Evolutionary conservation across 2,888 invertebrate species (phyloP).

Genomic region (Synergus itoensis): DNA sequence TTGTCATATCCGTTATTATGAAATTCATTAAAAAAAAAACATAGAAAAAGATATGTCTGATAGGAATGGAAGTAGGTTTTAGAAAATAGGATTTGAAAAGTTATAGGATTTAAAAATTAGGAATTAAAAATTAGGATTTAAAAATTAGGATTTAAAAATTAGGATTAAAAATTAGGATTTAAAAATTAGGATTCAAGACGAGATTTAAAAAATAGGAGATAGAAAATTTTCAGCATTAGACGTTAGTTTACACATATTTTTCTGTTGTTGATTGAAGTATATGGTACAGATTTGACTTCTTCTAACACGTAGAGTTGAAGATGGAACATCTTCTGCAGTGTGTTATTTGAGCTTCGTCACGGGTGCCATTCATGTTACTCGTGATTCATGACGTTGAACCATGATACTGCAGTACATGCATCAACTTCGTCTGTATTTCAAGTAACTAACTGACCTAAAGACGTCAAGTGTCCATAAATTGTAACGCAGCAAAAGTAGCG

Average conservation of each 20-base stretch:
- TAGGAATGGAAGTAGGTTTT: background rate
- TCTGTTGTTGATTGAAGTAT: background rate
- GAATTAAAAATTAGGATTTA: background rate
- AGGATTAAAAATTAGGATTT: background rate
- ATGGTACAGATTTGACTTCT: background rate
- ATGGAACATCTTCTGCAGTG: conserved; percentile 1
- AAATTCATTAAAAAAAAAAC: background rate
- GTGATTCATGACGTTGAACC: conserved; percentile 33
- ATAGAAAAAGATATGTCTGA: too few species aligned
- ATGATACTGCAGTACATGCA: conserved; percentile 31
- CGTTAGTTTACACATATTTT: background rate
- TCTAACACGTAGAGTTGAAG: background rate
- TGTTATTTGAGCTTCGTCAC: conserved; percentile 33
- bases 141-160: background rate
- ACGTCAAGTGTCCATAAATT: conserved; percentile 41
- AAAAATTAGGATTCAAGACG: too few species aligned
- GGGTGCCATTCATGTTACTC: conserved; percentile 27
- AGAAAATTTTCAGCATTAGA: background rate
- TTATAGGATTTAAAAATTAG: too few species aligned
- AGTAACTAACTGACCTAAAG: conserved; percentile 41
- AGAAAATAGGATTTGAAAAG: background rate
- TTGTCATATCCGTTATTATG: background rate
- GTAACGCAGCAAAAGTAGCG: conserved; percentile 32
- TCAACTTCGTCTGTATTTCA: conserved; percentile 29
- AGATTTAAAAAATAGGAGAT: background rate